Conservation (phyloP, 2,888 invertebrate species). For the Cryptosula pallasiana region DNA sequence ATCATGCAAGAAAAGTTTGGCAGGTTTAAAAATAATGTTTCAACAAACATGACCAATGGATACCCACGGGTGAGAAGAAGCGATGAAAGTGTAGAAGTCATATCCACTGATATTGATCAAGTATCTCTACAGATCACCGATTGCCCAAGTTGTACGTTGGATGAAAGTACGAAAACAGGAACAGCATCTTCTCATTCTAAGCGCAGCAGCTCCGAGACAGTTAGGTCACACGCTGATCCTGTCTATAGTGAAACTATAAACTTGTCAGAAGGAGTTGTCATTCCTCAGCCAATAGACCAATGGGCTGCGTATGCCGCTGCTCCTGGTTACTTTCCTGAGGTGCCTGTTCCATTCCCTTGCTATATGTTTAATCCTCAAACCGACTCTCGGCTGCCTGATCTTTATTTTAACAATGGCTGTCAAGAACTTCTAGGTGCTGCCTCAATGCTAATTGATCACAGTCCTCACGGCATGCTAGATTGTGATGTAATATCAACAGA, state of each 20-base stretch:
- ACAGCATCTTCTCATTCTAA: not conserved
- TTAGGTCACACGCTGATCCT: not conserved
- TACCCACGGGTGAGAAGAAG: no score
- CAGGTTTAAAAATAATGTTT: not conserved
- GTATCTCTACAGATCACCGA: slow-evolving; percentile 13
- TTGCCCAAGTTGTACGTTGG: not conserved
- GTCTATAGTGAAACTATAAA: not conserved
- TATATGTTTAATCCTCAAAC: not conserved
- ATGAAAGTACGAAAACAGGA: not conserved
- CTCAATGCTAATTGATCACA: no score
- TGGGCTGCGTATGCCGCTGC: not conserved
- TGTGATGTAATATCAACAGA: no score
- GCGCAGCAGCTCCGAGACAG: not conserved
- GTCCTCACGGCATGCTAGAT: no score
- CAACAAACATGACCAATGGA: not conserved
- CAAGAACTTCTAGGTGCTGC: no score
- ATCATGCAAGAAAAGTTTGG: slow-evolving; percentile 12
- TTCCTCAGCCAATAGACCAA: not conserved
- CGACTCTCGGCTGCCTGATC: not conserved
- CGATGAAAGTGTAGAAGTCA: not conserved
- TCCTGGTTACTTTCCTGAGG: not conserved
- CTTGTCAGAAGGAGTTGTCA: not conserved
- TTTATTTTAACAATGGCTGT: not conserved
- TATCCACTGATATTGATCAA: not conserved
- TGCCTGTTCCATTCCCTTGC: slow-evolving; percentile 4